Evolutionary conservation across 1,140 invertebrate genomes (phyloP), one percentile per base, ranked within the genome.

Genomic region (Oryzaephilus surinamensis): DNA sequence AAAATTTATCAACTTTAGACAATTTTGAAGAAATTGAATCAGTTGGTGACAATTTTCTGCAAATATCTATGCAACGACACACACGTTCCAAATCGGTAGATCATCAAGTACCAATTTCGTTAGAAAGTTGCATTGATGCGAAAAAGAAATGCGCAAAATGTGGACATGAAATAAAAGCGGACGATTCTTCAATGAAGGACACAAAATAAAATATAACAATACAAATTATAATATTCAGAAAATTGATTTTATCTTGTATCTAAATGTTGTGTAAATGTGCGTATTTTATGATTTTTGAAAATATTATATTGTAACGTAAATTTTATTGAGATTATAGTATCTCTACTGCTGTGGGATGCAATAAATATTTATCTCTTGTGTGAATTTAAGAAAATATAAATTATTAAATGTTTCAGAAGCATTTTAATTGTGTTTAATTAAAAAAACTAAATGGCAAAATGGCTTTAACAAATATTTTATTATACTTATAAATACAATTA

Each of bases 141-240:
- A 40, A 49, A 15, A 43, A 50, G 40, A 50, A 50, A 34, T 61
- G 59, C 33, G 30, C 38, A 8, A 58, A 57, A 48, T 61, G 59
- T 37, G 59, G 59, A 2, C 59, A 61, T 18, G 41, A 52, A 21
- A 38, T 48, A 15, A 18, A 28, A 3, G 1, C 29, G 18, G 28
- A 14, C 24, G 10, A 23, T 13, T 13, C 14, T 23, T 34, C 21
- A 34, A 21, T 29, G 11, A 29, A 29, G 27, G 27, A n/a, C n/a
- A n/a, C n/a, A n/a, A n/a, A n/a, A n/a, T n/a, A n/a, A n/a, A n/a
- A n/a, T n/a, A n/a, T n/a, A n/a, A n/a, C n/a, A n/a, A n/a, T n/a
- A n/a, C n/a, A n/a, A n/a, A n/a, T n/a, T n/a, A n/a, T n/a, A n/a
- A n/a, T n/a, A n/a, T n/a, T n/a, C n/a, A n/a, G n/a, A n/a, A n/a